These are phyloP conservation scores for Indicator maculatus DNA, from an alignment of 2,113 vertebrate genomes.

Conservation along the genomic window DNA sequence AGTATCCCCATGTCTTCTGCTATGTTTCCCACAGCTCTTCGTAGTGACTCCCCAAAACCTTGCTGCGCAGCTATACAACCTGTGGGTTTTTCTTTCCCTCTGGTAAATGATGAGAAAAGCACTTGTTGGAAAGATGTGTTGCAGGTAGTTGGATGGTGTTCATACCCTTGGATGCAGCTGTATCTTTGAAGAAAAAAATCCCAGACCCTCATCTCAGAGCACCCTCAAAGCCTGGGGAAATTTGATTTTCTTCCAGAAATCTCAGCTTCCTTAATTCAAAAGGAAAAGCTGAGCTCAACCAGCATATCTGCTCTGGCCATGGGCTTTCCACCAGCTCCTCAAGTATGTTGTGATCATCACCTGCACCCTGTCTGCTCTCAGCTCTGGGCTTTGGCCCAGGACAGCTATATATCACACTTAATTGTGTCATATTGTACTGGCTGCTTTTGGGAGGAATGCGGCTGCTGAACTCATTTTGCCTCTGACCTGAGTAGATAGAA, in stretches of 20 bases:
- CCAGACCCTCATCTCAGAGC: background rate
- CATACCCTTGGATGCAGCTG: background rate
- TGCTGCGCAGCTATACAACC: background rate
- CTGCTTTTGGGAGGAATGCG: background rate
- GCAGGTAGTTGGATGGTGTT: background rate
- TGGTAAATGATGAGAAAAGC: background rate
- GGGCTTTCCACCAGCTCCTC: background rate
- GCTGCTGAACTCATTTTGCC: constrained; percentile 20
- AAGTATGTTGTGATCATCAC: background rate
- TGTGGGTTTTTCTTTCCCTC: background rate
- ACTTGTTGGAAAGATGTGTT: background rate
- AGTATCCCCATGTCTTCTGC: background rate
- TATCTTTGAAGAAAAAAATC: background rate
- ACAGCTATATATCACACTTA: background rate
- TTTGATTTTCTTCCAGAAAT: background rate
- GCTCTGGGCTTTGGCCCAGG: background rate
- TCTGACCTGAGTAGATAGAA: constrained; percentile 22
- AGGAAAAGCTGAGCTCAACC: background rate
- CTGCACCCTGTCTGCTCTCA: background rate
- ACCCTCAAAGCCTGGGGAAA: background rate
- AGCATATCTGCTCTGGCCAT: background rate
- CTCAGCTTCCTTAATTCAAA: background rate
- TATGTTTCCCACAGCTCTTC: background rate
- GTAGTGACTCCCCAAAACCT: background rate
- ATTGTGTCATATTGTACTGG: background rate